Base-by-base conservation (phyloP, 2,797 vertebrate genomes). In the Anomalospiza imberbis region DNA sequence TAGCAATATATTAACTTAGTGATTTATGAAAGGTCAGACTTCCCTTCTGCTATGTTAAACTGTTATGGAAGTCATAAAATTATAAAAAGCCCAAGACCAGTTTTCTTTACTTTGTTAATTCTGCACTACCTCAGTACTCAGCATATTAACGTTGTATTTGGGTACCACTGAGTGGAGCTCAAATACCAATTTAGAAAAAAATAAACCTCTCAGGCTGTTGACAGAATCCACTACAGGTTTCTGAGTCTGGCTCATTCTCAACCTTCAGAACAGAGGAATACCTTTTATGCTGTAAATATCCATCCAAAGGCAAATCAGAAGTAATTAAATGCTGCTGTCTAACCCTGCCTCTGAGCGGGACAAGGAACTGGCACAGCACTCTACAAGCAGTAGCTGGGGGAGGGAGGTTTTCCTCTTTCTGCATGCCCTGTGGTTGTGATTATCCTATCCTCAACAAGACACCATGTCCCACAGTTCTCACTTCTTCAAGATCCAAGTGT, bases 141-240 rank as follows among this genome's bases (percentile, higher is more conserved):
- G 54, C 7, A 51, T 68, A 79, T 88, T 67, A 78, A 36, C n/a
- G 38, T 7, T 86, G 34, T 20, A 91, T 93, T 89, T 36, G 62
- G 57, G 70, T 73, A 50, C 92, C 94, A 97, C 95, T 94, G 87
- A 96, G 94, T 93, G 93, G 95, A 94, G 89, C 96, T 95, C 95
- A 96, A 86, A 94, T 94, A 96, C 76, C 89, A 94, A 63, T 82
- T 91, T 82, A 91, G 73, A 40, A 89, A 77, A 66, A 62, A 92
- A 20, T 42, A 90, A 89, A 55, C 11, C 6, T 75, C 57, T 82
- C 44, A 17, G 14, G 15, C 58, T 60, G 15, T 32, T 86, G 48
- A 50, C 40, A 63, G 19, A 53, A 70, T 57, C 29, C 19, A 63
- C 58, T 17, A 21, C 6, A 61, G 1, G 0, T 87, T 93, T 90